These are phyloP conservation scores for Drosophila equinoxialis DNA, from an alignment of 1,140 invertebrate genomes.

Conservation along the genomic window DNA sequence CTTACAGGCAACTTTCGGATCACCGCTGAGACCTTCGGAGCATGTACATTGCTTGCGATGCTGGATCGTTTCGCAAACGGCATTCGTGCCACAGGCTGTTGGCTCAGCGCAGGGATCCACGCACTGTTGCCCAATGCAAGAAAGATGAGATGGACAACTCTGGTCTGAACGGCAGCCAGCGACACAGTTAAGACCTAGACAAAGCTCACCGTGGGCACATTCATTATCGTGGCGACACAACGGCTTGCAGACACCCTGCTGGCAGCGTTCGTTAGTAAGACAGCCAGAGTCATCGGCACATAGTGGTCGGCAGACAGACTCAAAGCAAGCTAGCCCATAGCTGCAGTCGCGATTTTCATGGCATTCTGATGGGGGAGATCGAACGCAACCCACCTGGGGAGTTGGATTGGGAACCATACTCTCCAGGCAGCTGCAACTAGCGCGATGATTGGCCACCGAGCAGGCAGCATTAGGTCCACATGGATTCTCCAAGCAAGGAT, in stretches of 20 bases:
- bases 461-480: constrained; percentile 94
- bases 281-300: constrained; percentile 90
- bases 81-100: constrained; percentile 93
- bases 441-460: constrained; percentile 91
- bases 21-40: constrained; percentile 88
- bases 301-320: constrained; percentile 88
- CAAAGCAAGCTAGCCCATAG: constrained; percentile 88
- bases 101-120: constrained; percentile 88
- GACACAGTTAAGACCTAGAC: constrained; percentile 90
- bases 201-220: constrained; percentile 92
- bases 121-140: constrained; percentile 91
- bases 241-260: constrained; percentile 87
- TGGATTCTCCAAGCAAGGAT: constrained; percentile 90
- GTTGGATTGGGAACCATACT: constrained; percentile 93
- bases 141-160: constrained; percentile 87
- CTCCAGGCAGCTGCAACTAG: constrained; percentile 90
- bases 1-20: constrained; percentile 89
- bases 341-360: constrained; percentile 89
- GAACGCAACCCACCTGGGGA: constrained; percentile 91
- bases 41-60: constrained; percentile 91
- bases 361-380: constrained; percentile 89
- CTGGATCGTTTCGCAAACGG: constrained; percentile 87
- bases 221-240: constrained; percentile 90
- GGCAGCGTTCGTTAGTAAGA: constrained; percentile 91
- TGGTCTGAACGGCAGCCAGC: constrained; percentile 91